Percentiles rank a stretch among this genome's conserved stretches.
Conservation (phyloP, 2,797 vertebrate species). For the Poecilia gillii region DNA sequence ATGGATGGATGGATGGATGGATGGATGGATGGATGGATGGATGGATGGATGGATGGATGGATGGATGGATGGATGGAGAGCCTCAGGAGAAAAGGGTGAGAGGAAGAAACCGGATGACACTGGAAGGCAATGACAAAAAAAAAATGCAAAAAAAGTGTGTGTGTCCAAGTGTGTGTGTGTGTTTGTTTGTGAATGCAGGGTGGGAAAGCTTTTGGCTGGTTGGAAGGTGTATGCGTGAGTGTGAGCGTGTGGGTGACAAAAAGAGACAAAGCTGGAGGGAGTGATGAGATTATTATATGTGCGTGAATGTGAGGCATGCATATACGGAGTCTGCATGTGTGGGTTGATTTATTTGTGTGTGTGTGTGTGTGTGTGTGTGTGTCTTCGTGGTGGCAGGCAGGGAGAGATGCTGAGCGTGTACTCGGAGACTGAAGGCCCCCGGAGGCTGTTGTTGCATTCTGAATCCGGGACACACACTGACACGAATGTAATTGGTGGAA, state of each 20-base stretch:
- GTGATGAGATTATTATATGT: slow-evolving; percentile 68
- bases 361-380: slow-evolving; percentile 26
- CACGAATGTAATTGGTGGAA: slow-evolving; percentile 81
- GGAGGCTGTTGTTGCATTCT: slow-evolving; percentile 75
- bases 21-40: neutral
- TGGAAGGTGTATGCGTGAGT: slow-evolving; percentile 26
- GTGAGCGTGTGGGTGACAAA: slow-evolving; percentile 58
- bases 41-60: neutral
- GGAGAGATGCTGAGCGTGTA: slow-evolving; percentile 57
- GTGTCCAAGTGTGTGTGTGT: slow-evolving; percentile 5
- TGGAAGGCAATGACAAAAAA: slow-evolving; percentile 51
- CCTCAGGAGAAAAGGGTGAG: slow-evolving; percentile 20
- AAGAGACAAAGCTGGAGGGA: slow-evolving; percentile 66
- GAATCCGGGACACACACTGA: slow-evolving; percentile 75
- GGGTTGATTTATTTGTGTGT: slow-evolving; percentile 21
- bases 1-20: neutral
- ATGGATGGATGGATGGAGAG: neutral
- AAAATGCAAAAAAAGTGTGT: slow-evolving; percentile 24
- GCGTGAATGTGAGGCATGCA: slow-evolving; percentile 46
- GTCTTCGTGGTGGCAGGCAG: slow-evolving; percentile 48
- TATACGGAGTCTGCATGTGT: slow-evolving; percentile 34
- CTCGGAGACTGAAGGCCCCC: slow-evolving; percentile 70
- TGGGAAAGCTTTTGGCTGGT: slow-evolving; percentile 20
- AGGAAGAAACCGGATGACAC: slow-evolving; percentile 62
- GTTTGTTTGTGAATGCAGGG: slow-evolving; percentile 9